Evolutionary conservation across 2,888 invertebrate species (phyloP).

Genomic region (Archips crataeganus): DNA sequence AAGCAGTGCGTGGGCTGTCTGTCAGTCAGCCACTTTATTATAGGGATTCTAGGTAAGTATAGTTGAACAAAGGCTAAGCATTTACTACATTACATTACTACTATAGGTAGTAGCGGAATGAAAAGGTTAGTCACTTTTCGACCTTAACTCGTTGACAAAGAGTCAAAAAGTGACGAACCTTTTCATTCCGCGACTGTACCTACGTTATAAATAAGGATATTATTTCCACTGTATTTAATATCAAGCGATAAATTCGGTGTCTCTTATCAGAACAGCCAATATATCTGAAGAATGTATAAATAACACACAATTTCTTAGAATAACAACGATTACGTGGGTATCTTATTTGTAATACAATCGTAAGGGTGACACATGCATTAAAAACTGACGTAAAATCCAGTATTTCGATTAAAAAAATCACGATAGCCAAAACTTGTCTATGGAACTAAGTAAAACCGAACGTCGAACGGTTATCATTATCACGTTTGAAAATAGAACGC

Average conservation of each 20-base stretch:
- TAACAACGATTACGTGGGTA: not conserved
- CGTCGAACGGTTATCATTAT: conserved; percentile 74
- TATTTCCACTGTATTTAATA: not conserved
- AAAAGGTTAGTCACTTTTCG: too few relatives aligned
- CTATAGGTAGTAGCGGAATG: too few relatives aligned
- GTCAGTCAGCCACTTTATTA: too few relatives aligned
- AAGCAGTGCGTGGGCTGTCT: too few relatives aligned
- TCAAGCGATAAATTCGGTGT: conserved; percentile 14
- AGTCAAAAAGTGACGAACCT: too few relatives aligned
- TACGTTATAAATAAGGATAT: not conserved
- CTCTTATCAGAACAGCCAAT: not conserved
- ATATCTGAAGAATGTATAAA: conserved; percentile 4
- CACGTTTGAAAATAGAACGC: conserved; percentile 84
- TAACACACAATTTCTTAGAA: not conserved
- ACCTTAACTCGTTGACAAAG: too few relatives aligned
- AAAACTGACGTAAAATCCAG: not conserved
- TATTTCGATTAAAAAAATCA: not conserved
- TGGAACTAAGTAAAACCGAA: conserved; percentile 36
- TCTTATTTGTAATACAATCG: not conserved
- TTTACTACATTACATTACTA: too few relatives aligned
- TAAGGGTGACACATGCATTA: not conserved
- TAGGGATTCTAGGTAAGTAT: too few relatives aligned
- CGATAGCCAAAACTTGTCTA: conserved; percentile 20
- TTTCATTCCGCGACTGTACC: too few relatives aligned
- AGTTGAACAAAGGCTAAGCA: too few relatives aligned